Base-by-base conservation (phyloP, 2,888 invertebrate genomes). In the Ophioninae sp. region DNA sequence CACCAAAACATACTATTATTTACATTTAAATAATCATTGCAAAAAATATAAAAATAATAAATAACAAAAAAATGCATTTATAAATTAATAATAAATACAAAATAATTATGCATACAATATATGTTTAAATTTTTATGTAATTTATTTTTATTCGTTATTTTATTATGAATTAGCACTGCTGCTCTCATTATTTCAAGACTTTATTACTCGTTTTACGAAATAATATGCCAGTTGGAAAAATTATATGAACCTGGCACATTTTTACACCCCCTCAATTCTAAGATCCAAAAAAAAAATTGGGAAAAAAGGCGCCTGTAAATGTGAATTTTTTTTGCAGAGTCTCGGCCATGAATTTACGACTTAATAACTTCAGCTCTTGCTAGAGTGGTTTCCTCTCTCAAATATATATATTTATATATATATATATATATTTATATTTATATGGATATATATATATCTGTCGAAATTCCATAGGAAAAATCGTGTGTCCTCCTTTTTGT, bases 341-440 rank as follows among this genome's bases (percentile, higher is more conserved):
- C 80, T 69, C 68, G 64, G 79, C 86, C 23, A 21, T 50, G 21
- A 69, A 68, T 90, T 90, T 89, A 90, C 88, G 88, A 88, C 88
- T 88, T 89, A 88, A 89, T 85, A 87, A 87, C 88, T 88, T 77
- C 41, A 61, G 65, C 65, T 57, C 56, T 20, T 30, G 23, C 67
- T 44, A 37, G 62, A 62, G 44, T 59, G 20, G 64, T 21, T 75
- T 37, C 6, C 65, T 59, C 39, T 10, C 61, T 57, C n/a, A 6
- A 7, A 20, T 21, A 10, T 13, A 62, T 7, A 17, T 61, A 61
- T 61, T 8, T 72, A 23, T 23, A 6, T 70, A 13, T 21, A 57
- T 50, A 6, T 50, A 5, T 50, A 5, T 50, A 20, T 37, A 10
- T 10, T 7, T 59, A 23, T 37, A 10, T 37, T 17, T 30, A 17